Base-by-base conservation (phyloP, 2,888 invertebrate genomes). In the Melipona beecheii region DNA sequence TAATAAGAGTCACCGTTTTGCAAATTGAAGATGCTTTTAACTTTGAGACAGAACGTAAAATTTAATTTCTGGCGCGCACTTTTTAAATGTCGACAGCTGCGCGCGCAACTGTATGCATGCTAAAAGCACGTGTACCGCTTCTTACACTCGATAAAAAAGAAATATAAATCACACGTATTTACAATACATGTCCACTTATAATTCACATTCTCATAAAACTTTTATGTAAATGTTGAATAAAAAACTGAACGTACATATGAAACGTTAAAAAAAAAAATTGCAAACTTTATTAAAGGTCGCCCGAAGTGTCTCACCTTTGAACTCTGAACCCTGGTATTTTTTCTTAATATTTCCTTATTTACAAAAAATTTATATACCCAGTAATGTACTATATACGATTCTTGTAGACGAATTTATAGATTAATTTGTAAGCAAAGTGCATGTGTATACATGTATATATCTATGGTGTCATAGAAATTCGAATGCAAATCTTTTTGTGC, bases 31-130 rank as follows among this genome's bases (percentile, higher is more conserved):
- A 49, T 6, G 4, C 43, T 43, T 66, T 31, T 9, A 6, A 31
- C 17, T 36, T 54, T 0, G 4, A 72, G 2, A 49, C 62, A 15
- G 17, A 36, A 27, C 13, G 11, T 31, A 4, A 50, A 36, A 17
- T 49, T 58, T n/a, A 64, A 52, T 19, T 60, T 54, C 9, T 21
- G 36, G 24, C 52, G 73, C 73, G 64, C 2, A 31, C 36, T 24
- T 74, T 74, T 74, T 31, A 62, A 74, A 74, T 50, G 9, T 21
- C 19, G 15, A 19, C 19, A 50, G 58, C 1, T 49, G 74, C 74
- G 65, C 65, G 65, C 65, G 54, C 54, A 65, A 1, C 24, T 31
- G 1, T n/a, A 5, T 50, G 36, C 60, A 17, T 19, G 17, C 24
- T 19, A 2, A 15, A 15, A 43, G 2, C 54, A 56, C 54, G 43